phyloP scores from a whole-genome alignment of 2,888 invertebrate genomes.

The Cancer borealis region DNA sequence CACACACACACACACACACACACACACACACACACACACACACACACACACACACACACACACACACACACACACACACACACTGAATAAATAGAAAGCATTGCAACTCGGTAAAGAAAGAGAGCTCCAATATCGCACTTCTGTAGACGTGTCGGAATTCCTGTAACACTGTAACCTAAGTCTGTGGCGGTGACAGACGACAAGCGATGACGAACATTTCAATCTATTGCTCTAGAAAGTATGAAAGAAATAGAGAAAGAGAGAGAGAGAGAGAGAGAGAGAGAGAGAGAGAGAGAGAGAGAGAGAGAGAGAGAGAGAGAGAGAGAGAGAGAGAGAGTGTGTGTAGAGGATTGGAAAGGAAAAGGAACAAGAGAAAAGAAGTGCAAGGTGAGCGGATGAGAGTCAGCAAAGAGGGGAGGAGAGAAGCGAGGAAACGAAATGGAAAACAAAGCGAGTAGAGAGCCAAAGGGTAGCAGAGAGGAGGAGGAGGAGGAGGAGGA shows the following conservation, averaged over 20 bases:
- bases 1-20: too few relatives aligned
- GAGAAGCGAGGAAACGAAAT: background rate
- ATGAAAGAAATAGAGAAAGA: background rate
- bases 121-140: background rate
- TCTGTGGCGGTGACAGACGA: background rate
- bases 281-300: background rate
- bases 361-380: background rate
- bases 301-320: background rate
- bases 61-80: slow-evolving; percentile 14
- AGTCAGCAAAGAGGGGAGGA: background rate
- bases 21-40: too few relatives aligned
- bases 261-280: slow-evolving; percentile 12
- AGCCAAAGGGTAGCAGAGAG: background rate
- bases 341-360: background rate
- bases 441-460: background rate
- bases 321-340: background rate
- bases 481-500: background rate
- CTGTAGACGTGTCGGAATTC: background rate
- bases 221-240: slow-evolving; percentile 15
- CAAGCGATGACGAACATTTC: slow-evolving; percentile 1
- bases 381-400: background rate
- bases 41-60: too few relatives aligned
- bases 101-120: background rate
- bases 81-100: background rate
- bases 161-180: background rate